Evolutionary conservation across 2,113 vertebrate species (phyloP).

Genomic region (Blennius ocellaris): DNA sequence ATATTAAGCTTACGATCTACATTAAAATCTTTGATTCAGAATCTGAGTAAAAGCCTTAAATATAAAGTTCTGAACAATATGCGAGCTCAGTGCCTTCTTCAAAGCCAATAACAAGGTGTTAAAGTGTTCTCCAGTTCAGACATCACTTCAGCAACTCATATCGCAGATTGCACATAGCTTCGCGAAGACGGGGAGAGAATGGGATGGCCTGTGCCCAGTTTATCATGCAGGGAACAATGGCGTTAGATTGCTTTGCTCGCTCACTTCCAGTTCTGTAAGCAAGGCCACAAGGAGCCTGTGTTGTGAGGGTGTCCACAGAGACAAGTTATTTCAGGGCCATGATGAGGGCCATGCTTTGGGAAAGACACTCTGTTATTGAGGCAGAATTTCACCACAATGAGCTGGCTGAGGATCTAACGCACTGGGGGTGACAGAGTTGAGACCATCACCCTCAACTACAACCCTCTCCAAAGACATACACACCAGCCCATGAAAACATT

Average conservation of each 20-base stretch:
- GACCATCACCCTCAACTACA: slow-evolving; percentile 11
- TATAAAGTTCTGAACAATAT: background rate
- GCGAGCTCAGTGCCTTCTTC: background rate
- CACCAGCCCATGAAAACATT: slow-evolving; percentile 26
- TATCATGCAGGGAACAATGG: slow-evolving; percentile 68
- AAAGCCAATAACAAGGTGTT: slow-evolving; percentile 8
- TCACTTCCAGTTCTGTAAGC: slow-evolving; percentile 69
- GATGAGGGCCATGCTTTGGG: slow-evolving; percentile 77
- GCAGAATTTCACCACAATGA: slow-evolving; percentile 75
- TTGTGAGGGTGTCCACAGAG: slow-evolving; percentile 74
- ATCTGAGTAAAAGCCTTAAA: slow-evolving; percentile 8
- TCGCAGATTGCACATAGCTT: slow-evolving; percentile 41
- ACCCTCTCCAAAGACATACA: slow-evolving; percentile 9
- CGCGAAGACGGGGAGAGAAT: slow-evolving; percentile 23
- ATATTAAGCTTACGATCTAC: slow-evolving; percentile 3
- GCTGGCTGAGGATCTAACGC: slow-evolving; percentile 65
- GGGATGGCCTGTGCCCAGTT: slow-evolving; percentile 48
- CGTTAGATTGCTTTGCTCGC: slow-evolving; percentile 71
- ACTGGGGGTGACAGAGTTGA: slow-evolving; percentile 40
- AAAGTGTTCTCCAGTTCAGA: slow-evolving; percentile 1
- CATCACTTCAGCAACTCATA: slow-evolving; percentile 13
- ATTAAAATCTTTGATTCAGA: slow-evolving; percentile 3
- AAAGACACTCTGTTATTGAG: slow-evolving; percentile 68
- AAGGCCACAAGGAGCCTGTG: slow-evolving; percentile 66
- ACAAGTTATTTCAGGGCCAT: slow-evolving; percentile 79